A percentile compares a stretch with the other conserved stretches of the same genome.
phyloP scores from a whole-genome alignment of 2,888 invertebrate species.

The Laspeyria flexula region DNA sequence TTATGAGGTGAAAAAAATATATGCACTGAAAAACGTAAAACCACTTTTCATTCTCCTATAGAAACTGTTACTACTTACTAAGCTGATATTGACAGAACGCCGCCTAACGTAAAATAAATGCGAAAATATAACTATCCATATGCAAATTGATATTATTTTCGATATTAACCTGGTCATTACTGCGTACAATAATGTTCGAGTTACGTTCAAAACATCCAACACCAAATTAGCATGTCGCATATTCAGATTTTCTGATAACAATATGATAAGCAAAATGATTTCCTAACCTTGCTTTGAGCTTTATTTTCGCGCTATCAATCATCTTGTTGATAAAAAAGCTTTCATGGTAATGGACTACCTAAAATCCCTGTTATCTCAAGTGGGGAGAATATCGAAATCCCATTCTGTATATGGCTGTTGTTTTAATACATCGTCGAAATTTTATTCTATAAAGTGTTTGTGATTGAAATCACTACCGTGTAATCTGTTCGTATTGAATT shows the following conservation, averaged over 20 bases:
- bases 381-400: constrained; percentile 26
- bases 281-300: constrained; percentile 17
- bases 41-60: too few relatives aligned
- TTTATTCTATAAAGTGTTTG: neutral
- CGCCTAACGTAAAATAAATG: too few relatives aligned
- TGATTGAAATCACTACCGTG: neutral
- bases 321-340: constrained; percentile 74
- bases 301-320: constrained; percentile 50
- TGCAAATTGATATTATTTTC: too few relatives aligned
- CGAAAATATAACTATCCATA: too few relatives aligned
- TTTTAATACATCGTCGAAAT: constrained; percentile 2
- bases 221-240: neutral
- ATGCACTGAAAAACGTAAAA: too few relatives aligned
- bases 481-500: too few relatives aligned
- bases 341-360: constrained; percentile 78
- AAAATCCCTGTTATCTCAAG: constrained; percentile 63
- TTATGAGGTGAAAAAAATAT: too few relatives aligned
- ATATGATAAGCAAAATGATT: constrained; percentile 5
- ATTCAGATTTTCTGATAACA: neutral
- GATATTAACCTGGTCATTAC: too few relatives aligned
- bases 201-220: too few relatives aligned
- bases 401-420: constrained; percentile 6
- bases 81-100: too few relatives aligned
- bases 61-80: too few relatives aligned
- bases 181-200: too few relatives aligned